These are phyloP conservation scores for Hydrotaea diabolus DNA, from an alignment of 2,888 invertebrate genomes.

Conservation along the genomic window DNA sequence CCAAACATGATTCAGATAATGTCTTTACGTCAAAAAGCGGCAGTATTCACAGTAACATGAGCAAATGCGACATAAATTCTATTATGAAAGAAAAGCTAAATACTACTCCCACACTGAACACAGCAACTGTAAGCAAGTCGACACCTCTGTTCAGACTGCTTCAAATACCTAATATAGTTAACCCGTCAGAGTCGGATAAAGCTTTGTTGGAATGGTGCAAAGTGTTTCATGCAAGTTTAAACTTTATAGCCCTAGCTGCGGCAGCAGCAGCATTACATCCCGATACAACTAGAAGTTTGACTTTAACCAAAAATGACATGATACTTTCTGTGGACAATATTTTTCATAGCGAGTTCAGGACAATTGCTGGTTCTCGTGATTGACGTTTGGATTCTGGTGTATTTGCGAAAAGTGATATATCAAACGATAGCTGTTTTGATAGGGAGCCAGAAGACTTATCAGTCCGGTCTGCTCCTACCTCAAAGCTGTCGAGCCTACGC, in stretches of 20 bases:
- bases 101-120: not conserved
- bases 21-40: too few relatives aligned
- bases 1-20: slow-evolving; percentile 73
- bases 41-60: too few relatives aligned
- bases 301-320: not conserved
- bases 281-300: not conserved
- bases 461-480: slow-evolving; percentile 73
- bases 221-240: slow-evolving; percentile 83
- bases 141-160: slow-evolving; percentile 60
- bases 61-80: not conserved
- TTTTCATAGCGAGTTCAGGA: slow-evolving; percentile 84
- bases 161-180: slow-evolving; percentile 68
- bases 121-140: not conserved
- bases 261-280: slow-evolving; percentile 75
- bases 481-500: slow-evolving; percentile 71
- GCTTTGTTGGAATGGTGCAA: slow-evolving; percentile 89
- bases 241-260: slow-evolving; percentile 74
- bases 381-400: slow-evolving; percentile 69
- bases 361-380: slow-evolving; percentile 76
- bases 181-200: slow-evolving; percentile 67
- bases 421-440: slow-evolving; percentile 75
- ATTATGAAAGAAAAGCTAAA: not conserved
- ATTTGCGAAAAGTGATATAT: slow-evolving; percentile 73
- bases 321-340: slow-evolving; percentile 83
- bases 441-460: slow-evolving; percentile 80